Evolutionary conservation across 35 echinoderm and acorn worm genomes (phyloP), one percentile per base, ranked within the genome.

Genomic region (Heliocidaris tuberculata): DNA sequence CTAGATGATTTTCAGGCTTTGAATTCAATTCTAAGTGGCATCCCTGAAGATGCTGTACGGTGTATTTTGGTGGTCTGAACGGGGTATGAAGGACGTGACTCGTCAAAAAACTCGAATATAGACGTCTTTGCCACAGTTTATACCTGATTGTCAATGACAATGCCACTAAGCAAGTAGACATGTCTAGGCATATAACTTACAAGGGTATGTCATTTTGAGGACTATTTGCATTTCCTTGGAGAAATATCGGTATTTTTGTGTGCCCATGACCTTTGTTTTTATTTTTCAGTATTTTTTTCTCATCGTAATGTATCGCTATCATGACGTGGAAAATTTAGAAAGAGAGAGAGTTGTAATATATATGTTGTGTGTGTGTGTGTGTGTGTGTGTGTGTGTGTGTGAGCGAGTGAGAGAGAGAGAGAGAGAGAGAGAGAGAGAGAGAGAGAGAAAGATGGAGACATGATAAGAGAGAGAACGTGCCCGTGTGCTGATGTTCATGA

Each of bases 361-460:
- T 59, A 2, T 59, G 54, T 59, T 59, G 9, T 59, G 13, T 24
- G 9, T 88, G 15, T 88, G 86, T 5, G 27, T 13, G 47, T 88
- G 13, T 32, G 30, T 32, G 47, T 13, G 30, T 88, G 31, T 88
- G 86, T 88, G 86, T 88, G 86, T 88, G 86, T 88, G 86, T 88
- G 31, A 11, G 0, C 9, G 86, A 21, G 85, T 10, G 86, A 10
- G 86, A 10, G 86, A 10, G 85, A 6, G 85, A 6, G 21, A 86
- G 85, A 24, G 85, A 32, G 85, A 86, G 85, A 86, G 85, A 86
- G 85, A 86, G 85, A 86, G 2, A 32, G 85, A 86, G 2, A 86
- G 85, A 5, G 85, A 86, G 85, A 13, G 31, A 86, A 17, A 13
- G 85, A 11, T 30, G 31, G 17, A 86, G 85, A 9, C 8, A 86